Evolutionary conservation across 2,113 vertebrate species (phyloP).

Genomic region (Hyla sarda): DNA sequence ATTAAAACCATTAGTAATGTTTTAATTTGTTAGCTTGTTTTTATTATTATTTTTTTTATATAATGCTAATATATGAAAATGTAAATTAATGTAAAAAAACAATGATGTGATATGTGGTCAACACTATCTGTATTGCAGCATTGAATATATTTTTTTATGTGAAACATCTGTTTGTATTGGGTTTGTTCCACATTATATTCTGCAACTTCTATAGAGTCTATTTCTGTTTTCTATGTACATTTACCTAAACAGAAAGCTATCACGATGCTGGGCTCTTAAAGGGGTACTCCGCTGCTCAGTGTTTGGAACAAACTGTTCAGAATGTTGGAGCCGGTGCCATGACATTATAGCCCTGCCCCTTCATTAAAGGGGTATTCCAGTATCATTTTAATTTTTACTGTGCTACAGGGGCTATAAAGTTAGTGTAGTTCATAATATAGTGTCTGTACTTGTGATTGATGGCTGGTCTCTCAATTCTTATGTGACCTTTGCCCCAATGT

Average conservation of each 20-base stretch:
- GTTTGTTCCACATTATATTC: background rate
- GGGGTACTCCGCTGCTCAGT: too few relatives aligned
- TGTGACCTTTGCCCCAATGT: too few relatives aligned
- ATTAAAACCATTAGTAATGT: constrained; percentile 48
- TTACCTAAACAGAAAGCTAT: background rate
- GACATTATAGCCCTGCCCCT: too few relatives aligned
- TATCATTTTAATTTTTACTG: too few relatives aligned
- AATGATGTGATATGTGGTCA: background rate
- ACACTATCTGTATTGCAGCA: background rate
- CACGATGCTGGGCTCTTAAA: background rate
- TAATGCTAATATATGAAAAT: background rate
- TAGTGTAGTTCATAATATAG: too few relatives aligned
- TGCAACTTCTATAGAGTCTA: background rate
- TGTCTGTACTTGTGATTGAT: too few relatives aligned
- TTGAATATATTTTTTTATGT: background rate
- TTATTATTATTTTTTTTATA: background rate
- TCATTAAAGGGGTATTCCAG: too few relatives aligned
- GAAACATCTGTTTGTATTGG: background rate
- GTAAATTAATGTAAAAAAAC: background rate
- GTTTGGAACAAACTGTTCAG: too few relatives aligned
- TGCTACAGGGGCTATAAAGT: too few relatives aligned
- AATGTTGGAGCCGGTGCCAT: too few relatives aligned
- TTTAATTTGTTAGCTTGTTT: constrained; percentile 26
- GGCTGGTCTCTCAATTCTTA: too few relatives aligned
- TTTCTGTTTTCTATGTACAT: background rate